A percentile compares a stretch with the other conserved stretches of the same genome.
These are phyloP conservation scores for Bagarius yarrelli DNA, from an alignment of 2,113 vertebrate genomes.

Conservation along the genomic window DNA sequence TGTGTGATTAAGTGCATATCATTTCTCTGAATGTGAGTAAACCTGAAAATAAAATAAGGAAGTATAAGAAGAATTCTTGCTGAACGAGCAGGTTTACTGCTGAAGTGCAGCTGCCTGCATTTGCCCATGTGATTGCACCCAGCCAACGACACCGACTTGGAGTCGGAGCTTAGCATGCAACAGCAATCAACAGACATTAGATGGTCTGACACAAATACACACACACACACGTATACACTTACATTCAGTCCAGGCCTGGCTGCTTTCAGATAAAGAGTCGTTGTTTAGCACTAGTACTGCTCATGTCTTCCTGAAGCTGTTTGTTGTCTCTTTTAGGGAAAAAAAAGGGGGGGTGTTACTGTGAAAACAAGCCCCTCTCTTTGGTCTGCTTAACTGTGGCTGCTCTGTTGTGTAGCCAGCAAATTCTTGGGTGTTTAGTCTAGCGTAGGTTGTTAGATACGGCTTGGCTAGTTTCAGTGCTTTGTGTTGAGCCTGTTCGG, in stretches of 20 bases:
- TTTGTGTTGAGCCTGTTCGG: constrained; percentile 58
- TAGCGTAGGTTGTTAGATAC: constrained; percentile 56
- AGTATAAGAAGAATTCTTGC: not conserved
- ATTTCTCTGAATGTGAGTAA: not conserved
- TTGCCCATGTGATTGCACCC: constrained; percentile 13
- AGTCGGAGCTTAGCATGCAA: constrained; percentile 52
- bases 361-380: constrained; percentile 68
- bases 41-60: constrained; percentile 26
- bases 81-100: not conserved
- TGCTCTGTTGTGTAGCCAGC: constrained; percentile 65
- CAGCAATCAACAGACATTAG: constrained; percentile 63
- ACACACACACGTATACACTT: constrained; percentile 47
- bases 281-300: constrained; percentile 71
- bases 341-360: constrained; percentile 31
- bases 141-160: not conserved
- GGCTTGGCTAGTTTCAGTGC: constrained; percentile 65
- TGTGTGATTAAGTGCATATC: not conserved
- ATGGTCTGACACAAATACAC: constrained; percentile 37
- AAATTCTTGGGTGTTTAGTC: constrained; percentile 65
- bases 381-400: constrained; percentile 67
- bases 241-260: constrained; percentile 76
- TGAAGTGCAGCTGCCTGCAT: not conserved
- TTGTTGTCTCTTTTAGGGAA: constrained; percentile 68
- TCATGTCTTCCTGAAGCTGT: constrained; percentile 72
- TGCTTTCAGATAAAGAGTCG: constrained; percentile 83